Conservation (phyloP, 2,888 invertebrate species). For the Tinea pellionella region DNA sequence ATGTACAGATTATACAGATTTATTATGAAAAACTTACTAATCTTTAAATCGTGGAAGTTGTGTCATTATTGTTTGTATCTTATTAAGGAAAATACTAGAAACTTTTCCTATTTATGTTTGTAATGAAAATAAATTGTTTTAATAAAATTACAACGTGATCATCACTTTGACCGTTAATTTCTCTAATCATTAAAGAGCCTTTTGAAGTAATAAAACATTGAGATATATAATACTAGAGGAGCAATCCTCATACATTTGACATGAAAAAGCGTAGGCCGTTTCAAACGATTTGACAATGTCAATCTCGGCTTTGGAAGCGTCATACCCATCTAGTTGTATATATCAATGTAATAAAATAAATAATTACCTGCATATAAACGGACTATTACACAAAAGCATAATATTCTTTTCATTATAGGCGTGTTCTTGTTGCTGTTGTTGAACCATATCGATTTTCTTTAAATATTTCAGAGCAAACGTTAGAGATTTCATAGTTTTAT, state of each 20-base stretch:
- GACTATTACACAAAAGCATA: constrained; percentile 81
- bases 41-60: background rate
- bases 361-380: constrained; percentile 81
- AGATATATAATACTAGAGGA: too few species aligned
- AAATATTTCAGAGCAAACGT: constrained; percentile 89
- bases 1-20: background rate
- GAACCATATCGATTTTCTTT: constrained; percentile 89
- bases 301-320: too few species aligned
- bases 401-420: constrained; percentile 89
- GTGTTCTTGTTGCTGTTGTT: constrained; percentile 90
- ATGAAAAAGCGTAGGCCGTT: too few species aligned
- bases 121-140: background rate
- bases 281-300: too few species aligned
- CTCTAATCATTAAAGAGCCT: too few species aligned
- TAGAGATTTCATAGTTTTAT: constrained; percentile 61
- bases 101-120: background rate
- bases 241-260: too few species aligned
- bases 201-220: too few species aligned
- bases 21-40: background rate
- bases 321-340: too few species aligned
- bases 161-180: too few species aligned
- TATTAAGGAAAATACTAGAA: constrained; percentile 2
- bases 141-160: too few species aligned
- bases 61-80: background rate
- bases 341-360: background rate